Percentiles rank a stretch among this genome's conserved stretches.
Evolutionary conservation across 1,140 invertebrate species (phyloP).

Genomic region (Oscheius sp.): DNA sequence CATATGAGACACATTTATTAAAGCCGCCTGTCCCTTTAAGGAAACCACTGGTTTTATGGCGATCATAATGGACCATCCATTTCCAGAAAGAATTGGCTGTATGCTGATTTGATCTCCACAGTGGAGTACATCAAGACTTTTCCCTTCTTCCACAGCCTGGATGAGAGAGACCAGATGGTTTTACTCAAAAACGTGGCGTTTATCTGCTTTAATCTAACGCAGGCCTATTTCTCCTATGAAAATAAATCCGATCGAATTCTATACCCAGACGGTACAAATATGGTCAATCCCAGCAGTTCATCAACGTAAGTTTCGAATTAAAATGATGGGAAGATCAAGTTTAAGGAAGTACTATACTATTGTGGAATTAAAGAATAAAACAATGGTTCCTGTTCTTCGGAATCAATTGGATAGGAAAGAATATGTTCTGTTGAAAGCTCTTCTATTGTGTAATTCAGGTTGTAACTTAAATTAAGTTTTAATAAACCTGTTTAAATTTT

Average conservation of each 20-base stretch:
- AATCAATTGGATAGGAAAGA: conserved; percentile 16
- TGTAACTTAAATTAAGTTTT: neutral
- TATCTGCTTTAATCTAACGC: conserved; percentile 1
- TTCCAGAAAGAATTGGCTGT: conserved; percentile 29
- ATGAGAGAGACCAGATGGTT: conserved; percentile 5
- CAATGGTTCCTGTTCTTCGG: neutral
- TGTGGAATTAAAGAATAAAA: neutral
- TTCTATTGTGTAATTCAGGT: conserved; percentile 18
- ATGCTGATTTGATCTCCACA: conserved; percentile 1
- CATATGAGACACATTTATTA: too few species aligned
- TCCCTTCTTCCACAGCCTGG: conserved; percentile 9
- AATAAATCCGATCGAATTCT: conserved; percentile 19
- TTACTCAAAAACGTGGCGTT: neutral
- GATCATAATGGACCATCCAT: neutral
- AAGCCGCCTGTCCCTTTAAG: neutral
- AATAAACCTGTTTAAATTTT: neutral
- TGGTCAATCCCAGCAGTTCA: neutral
- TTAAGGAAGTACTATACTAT: neutral
- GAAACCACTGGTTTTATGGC: neutral
- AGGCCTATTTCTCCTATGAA: conserved; percentile 22
- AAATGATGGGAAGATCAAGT: neutral
- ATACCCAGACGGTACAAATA: conserved; percentile 18
- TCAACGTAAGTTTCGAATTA: neutral
- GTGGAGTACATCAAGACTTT: conserved; percentile 26
- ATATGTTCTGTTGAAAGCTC: conserved; percentile 24